A percentile compares a stretch with the other conserved stretches of the same genome.
Evolutionary conservation across 2,113 vertebrate species (phyloP).

Genomic region (Neopipo cinnamomea): DNA sequence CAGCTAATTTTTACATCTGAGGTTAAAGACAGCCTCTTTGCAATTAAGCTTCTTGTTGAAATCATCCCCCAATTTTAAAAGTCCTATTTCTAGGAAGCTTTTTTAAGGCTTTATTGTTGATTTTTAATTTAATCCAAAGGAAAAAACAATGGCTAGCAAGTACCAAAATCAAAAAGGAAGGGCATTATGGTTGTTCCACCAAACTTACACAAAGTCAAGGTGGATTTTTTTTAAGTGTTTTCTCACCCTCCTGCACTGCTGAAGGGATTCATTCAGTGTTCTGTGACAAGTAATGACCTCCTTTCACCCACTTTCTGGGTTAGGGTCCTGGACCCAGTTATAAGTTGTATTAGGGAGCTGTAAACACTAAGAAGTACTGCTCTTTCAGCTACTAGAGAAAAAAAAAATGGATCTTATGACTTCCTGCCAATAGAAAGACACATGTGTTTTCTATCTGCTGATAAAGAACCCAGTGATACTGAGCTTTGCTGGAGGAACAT

Average conservation of each 20-base stretch:
- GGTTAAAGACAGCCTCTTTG: background rate
- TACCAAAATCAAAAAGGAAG: background rate
- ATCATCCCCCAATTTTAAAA: background rate
- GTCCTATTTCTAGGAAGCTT: background rate
- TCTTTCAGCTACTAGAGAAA: conserved; percentile 13
- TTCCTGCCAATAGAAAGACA: conserved; percentile 32
- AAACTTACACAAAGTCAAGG: background rate
- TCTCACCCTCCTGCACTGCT: background rate
- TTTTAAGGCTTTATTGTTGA: background rate
- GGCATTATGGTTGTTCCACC: background rate
- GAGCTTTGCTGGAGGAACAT: background rate
- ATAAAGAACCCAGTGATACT: conserved; percentile 39
- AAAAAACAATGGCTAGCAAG: background rate
- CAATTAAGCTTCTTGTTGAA: background rate
- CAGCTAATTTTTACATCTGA: background rate
- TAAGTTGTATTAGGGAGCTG: background rate
- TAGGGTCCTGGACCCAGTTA: background rate
- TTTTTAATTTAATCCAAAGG: background rate
- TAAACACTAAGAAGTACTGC: conserved; percentile 18
- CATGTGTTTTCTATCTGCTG: conserved; percentile 62
- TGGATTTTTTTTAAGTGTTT: background rate
- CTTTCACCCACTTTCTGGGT: background rate
- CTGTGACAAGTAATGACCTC: background rate
- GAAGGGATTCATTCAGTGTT: background rate
- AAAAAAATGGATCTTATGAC: background rate